Conservation (phyloP, 2,888 invertebrate genomes). For the Trissolcus brochymenae region DNA sequence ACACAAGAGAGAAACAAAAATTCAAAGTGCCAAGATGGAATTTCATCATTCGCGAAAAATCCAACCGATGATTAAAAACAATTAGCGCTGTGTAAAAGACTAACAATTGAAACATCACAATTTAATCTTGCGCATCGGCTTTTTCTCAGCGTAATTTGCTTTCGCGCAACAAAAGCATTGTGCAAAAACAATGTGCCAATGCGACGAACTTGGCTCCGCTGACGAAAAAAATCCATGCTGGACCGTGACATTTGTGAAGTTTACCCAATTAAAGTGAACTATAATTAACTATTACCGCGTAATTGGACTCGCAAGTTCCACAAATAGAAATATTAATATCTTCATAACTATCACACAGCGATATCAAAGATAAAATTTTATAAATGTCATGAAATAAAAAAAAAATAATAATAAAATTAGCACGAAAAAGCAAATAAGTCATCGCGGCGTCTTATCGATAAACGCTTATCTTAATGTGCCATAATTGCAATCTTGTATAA, state of each 20-base stretch:
- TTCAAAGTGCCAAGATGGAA: neutral
- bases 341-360: too few relatives aligned
- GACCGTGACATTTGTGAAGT: constrained; percentile 20
- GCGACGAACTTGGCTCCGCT: constrained; percentile 18
- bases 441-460: neutral
- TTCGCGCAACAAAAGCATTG: constrained; percentile 31
- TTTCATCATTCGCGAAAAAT: constrained; percentile 14
- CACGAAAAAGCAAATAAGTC: neutral
- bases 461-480: neutral
- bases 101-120: constrained; percentile 29
- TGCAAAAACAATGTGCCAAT: constrained; percentile 37
- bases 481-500: constrained; percentile 10
- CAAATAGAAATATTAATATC: too few relatives aligned
- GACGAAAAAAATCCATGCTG: constrained; percentile 8
- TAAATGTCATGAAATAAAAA: too few relatives aligned
- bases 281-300: too few relatives aligned
- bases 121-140: constrained; percentile 24
- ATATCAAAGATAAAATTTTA: neutral
- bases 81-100: constrained; percentile 3
- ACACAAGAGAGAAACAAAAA: neutral
- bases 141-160: constrained; percentile 34
- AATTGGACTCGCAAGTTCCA: too few relatives aligned
- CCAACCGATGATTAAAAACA: constrained; percentile 2
- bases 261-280: too few relatives aligned
- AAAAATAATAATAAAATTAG: neutral